These are phyloP conservation scores for Dynastes maya DNA, from an alignment of 2,888 invertebrate species.

Conservation along the genomic window DNA sequence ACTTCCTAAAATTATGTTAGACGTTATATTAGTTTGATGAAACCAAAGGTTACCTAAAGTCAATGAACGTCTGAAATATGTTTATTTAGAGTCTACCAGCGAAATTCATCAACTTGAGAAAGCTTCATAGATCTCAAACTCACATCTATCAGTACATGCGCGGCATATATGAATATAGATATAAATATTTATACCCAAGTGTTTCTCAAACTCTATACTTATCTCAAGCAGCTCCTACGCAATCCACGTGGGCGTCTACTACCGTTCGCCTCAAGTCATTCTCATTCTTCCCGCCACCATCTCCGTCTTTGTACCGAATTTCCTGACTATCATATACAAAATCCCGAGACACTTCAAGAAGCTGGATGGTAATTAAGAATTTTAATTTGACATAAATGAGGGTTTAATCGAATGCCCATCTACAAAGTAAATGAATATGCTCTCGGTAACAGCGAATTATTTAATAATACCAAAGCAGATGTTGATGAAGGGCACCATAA, in stretches of 20 bases:
- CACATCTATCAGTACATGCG: background rate
- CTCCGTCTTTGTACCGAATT: background rate
- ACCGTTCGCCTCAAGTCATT: background rate
- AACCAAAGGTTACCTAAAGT: no score
- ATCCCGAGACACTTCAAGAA: conserved; percentile 9
- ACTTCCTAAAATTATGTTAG: no score
- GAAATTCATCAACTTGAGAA: conserved; percentile 13
- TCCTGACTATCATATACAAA: background rate
- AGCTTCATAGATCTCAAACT: background rate
- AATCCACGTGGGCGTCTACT: conserved; percentile 6
- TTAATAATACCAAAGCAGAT: conserved; percentile 17
- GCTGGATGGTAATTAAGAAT: conserved; percentile 20
- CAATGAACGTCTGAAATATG: no score
- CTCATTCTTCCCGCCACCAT: background rate
- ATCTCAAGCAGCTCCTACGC: background rate
- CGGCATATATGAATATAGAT: background rate
- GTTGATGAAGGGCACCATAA: background rate
- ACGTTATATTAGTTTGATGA: no score
- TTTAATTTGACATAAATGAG: conserved; percentile 31
- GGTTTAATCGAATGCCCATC: conserved; percentile 24
- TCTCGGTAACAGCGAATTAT: conserved; percentile 11
- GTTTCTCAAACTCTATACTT: background rate
- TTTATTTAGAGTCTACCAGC: background rate
- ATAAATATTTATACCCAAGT: background rate
- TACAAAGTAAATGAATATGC: conserved; percentile 18